Percentiles rank a stretch among this genome's conserved stretches.
phyloP scores from a whole-genome alignment of 2,797 vertebrate genomes.

The Pangasius sanitwongsei region DNA sequence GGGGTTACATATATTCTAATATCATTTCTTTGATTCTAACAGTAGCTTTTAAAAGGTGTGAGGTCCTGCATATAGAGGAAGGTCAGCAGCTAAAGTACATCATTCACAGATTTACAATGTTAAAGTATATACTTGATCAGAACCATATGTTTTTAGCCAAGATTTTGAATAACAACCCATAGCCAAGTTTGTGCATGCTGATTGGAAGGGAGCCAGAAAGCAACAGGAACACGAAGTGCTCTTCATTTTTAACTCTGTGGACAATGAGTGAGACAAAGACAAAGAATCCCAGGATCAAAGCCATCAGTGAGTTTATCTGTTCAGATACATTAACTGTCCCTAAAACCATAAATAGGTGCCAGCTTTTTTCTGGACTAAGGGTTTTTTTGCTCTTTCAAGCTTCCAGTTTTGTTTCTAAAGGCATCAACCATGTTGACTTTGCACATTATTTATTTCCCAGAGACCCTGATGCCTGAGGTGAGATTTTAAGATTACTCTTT shows the following conservation, averaged over 20 bases:
- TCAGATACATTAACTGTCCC: conserved; percentile 28
- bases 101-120: not conserved
- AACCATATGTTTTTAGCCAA: not conserved
- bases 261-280: conserved; percentile 39
- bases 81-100: not conserved
- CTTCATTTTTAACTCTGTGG: not conserved
- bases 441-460: conserved; percentile 49
- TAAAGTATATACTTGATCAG: conserved; percentile 15
- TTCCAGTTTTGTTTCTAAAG: conserved; percentile 11
- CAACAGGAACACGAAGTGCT: not conserved
- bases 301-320: conserved; percentile 41
- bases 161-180: not conserved
- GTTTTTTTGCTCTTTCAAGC: conserved; percentile 36
- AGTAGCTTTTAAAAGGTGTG: conserved; percentile 52
- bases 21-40: not conserved
- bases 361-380: conserved; percentile 19
- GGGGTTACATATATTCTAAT: conserved; percentile 6
- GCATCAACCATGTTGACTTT: conserved; percentile 41
- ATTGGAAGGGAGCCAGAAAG: not conserved
- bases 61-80: conserved; percentile 60
- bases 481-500: conserved; percentile 53
- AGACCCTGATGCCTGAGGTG: conserved; percentile 46
- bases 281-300: conserved; percentile 27
- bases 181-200: not conserved
- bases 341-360: conserved; percentile 13